Evolutionary conservation across 2,888 invertebrate genomes (phyloP), one percentile per base, ranked within the genome.

Genomic region (Lumbricus terrestris): DNA sequence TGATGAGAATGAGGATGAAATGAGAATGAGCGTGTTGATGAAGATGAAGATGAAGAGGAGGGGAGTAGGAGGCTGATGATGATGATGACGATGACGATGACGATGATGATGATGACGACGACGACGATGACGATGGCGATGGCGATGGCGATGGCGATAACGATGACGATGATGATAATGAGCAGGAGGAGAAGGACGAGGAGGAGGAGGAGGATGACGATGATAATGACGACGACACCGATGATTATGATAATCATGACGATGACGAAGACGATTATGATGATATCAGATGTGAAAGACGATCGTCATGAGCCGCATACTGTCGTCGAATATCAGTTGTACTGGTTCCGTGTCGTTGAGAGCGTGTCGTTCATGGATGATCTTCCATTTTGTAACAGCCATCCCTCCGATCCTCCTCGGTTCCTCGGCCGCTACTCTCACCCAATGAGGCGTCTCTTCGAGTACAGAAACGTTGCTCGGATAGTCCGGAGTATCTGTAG

Each of bases 371-470:
- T 91, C 88, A 88, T 88, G 91, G 33, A 47, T 54, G 82, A 92
- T 90, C 85, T 40, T 54, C 91, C 91, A 92, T 85, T 90, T 88
- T 34, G 91, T 91, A 42, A 92, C 91, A 13, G 90, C 90, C 47
- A 91, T 88, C 16, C 91, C 91, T 35, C 91, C 91, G n/a, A 33
- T 83, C 1, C 88, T 88, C 23, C 29, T 33, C 1, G 91, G 90
- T 33, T 85, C 40, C 33, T 85, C 89, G 20, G 91, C 91, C 35
- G 69, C 88, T n/a, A 92, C 34, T 23, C 47, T 83, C 13, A 91
- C 91, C n/a, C 90, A 54, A 6, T 90, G 90, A 33, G 90, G 54
- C 20, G 89, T 90, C 90, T 92, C 92, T 82, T 90, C 89, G 34
- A 88, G 88, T 11, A 92, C 91, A 13, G 91, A 89, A 15, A 91